Evolutionary conservation across 2,113 vertebrate genomes (phyloP).

Genomic region (Daubentonia madagascariensis): DNA sequence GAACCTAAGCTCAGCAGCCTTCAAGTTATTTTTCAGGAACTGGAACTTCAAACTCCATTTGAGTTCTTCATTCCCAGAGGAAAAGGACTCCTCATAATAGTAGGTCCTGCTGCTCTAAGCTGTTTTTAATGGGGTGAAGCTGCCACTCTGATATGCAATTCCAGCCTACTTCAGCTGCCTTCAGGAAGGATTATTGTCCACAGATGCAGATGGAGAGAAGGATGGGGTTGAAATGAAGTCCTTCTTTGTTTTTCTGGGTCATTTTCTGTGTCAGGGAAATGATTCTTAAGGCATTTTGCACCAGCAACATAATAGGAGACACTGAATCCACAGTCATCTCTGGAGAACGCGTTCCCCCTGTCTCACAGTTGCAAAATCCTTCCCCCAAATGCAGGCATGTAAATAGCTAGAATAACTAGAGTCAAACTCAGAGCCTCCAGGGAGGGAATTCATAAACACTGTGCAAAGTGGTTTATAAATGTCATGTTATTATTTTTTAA

Average conservation of each 20-base stretch:
- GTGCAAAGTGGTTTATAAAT: constrained; percentile 66
- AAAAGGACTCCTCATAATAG: constrained; percentile 49
- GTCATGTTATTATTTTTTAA: constrained; percentile 69
- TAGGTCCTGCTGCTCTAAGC: constrained; percentile 41
- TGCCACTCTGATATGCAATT: constrained; percentile 54
- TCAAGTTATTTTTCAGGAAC: not conserved
- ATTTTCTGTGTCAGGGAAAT: constrained; percentile 30
- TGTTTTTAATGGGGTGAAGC: constrained; percentile 34
- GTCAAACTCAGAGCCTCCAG: constrained; percentile 46
- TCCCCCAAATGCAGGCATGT: constrained; percentile 21
- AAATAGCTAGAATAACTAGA: constrained; percentile 57
- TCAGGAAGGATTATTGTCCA: constrained; percentile 64
- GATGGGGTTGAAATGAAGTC: constrained; percentile 33
- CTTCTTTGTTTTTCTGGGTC: not conserved
- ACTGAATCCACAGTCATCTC: not conserved
- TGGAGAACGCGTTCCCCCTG: not conserved
- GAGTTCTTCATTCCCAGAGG: not conserved
- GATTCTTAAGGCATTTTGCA: not conserved
- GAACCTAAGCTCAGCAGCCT: not conserved
- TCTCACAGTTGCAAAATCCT: not conserved
- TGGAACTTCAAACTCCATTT: not conserved
- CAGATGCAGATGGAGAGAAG: constrained; percentile 64
- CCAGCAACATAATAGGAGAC: not conserved
- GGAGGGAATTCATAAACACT: constrained; percentile 51
- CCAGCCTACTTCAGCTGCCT: constrained; percentile 51